Evolutionary conservation across 2,888 invertebrate genomes (phyloP).

Genomic region (Cantharis nigra): DNA sequence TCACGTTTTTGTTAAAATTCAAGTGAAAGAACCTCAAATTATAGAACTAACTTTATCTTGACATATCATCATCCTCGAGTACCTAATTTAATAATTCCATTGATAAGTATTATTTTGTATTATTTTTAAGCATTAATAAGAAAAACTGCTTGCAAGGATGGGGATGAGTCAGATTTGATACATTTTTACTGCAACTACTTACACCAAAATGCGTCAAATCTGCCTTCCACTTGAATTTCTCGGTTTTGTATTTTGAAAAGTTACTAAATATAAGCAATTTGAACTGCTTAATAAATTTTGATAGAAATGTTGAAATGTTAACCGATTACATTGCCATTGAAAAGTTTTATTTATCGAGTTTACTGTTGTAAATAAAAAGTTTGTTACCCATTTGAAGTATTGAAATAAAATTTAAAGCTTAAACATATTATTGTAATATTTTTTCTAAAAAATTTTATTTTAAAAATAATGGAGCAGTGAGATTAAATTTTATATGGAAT

Average conservation of each 20-base stretch:
- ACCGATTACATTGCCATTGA: not conserved
- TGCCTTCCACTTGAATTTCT: not conserved
- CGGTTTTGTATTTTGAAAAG: not conserved
- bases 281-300: not conserved
- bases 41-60: not conserved
- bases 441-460: not conserved
- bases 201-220: not conserved
- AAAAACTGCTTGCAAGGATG: not conserved
- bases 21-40: not conserved
- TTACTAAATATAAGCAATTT: not conserved
- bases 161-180: not conserved
- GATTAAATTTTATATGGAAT: conserved; percentile 49
- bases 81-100: not conserved
- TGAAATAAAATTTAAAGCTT: not conserved
- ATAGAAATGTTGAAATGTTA: not conserved
- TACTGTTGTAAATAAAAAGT: not conserved
- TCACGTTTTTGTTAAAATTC: not conserved
- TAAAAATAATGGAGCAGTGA: not conserved
- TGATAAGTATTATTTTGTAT: not conserved
- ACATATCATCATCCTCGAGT: not conserved
- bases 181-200: not conserved
- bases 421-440: not conserved
- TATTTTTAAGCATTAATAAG: not conserved
- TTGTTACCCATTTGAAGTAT: not conserved
- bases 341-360: not conserved